These are phyloP conservation scores for Acanthopleura granulata DNA, from an alignment of 2,888 invertebrate genomes.

Conservation along the genomic window DNA sequence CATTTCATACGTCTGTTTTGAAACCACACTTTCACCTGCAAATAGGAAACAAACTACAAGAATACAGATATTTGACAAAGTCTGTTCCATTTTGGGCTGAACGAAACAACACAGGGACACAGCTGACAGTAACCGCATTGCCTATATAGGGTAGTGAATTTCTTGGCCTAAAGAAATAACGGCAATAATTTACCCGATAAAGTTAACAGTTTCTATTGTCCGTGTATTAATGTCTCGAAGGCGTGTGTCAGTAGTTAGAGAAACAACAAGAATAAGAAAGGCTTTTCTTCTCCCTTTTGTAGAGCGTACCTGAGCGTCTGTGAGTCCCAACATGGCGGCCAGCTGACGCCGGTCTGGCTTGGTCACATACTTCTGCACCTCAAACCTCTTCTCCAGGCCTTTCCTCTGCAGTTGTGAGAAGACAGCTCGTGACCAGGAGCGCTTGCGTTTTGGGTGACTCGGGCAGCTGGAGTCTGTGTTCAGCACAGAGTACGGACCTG, in stretches of 20 bases:
- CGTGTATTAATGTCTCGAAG: too few species aligned
- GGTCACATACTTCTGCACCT: slow-evolving; percentile 95
- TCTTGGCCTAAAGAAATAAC: too few species aligned
- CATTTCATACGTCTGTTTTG: slow-evolving; percentile 93
- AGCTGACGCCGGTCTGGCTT: slow-evolving; percentile 93
- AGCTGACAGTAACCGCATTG: too few species aligned
- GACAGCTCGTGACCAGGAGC: slow-evolving; percentile 95
- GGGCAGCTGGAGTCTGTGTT: slow-evolving; percentile 46
- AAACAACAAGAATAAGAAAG: too few species aligned
- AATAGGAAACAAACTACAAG: background rate
- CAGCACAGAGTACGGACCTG: slow-evolving; percentile 61
- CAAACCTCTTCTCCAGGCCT: slow-evolving; percentile 91
- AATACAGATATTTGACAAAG: too few species aligned
- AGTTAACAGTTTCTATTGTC: too few species aligned
- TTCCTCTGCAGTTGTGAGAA: slow-evolving; percentile 96
- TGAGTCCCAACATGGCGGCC: slow-evolving; percentile 90
- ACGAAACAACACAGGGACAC: too few species aligned
- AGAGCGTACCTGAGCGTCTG: slow-evolving; percentile 88
- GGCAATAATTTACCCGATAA: too few species aligned
- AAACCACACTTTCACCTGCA: slow-evolving; percentile 78
- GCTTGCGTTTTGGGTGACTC: slow-evolving; percentile 77
- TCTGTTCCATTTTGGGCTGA: too few species aligned
- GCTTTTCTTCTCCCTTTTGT: too few species aligned
- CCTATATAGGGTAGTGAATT: too few species aligned
- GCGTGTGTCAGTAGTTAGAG: too few species aligned